A percentile compares a stretch with the other conserved stretches of the same genome.
Evolutionary conservation across 2,797 vertebrate species (phyloP).

Genomic region (Craterocephalus amniculus): DNA sequence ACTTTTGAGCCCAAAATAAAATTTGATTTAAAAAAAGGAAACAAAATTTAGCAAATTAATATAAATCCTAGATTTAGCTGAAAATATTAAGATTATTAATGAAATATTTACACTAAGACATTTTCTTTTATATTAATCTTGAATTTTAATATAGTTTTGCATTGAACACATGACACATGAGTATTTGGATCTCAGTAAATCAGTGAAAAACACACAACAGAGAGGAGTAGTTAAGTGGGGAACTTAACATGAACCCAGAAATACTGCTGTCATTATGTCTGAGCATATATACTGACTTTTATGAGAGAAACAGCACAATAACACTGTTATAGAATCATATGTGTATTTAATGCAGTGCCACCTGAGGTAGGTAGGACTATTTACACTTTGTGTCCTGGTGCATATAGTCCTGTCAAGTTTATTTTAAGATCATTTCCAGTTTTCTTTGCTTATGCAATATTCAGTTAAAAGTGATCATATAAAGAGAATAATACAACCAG

Average conservation of each 20-base stretch:
- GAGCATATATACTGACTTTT: not conserved
- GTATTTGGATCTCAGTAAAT: not conserved
- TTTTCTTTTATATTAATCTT: not conserved
- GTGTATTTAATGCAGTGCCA: not conserved
- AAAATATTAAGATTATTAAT: not conserved
- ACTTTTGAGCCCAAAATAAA: not conserved
- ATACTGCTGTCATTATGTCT: not conserved
- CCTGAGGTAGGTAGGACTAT: not conserved
- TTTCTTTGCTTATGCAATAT: not conserved
- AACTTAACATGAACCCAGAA: not conserved
- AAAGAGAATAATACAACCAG: not conserved
- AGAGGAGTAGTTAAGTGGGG: too few species aligned
- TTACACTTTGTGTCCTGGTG: too few species aligned
- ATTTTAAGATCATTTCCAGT: not conserved
- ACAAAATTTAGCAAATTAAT: not conserved
- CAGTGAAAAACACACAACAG: not conserved
- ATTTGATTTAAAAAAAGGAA: not conserved
- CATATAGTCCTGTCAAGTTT: not conserved
- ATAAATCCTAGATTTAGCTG: not conserved
- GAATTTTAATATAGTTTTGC: not conserved
- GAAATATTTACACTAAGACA: not conserved
- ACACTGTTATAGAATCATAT: not conserved
- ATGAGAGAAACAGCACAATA: not conserved
- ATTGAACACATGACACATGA: not conserved
- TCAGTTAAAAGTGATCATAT: not conserved